phyloP scores from a whole-genome alignment of 2,888 invertebrate species.

The Meteorus colon region DNA sequence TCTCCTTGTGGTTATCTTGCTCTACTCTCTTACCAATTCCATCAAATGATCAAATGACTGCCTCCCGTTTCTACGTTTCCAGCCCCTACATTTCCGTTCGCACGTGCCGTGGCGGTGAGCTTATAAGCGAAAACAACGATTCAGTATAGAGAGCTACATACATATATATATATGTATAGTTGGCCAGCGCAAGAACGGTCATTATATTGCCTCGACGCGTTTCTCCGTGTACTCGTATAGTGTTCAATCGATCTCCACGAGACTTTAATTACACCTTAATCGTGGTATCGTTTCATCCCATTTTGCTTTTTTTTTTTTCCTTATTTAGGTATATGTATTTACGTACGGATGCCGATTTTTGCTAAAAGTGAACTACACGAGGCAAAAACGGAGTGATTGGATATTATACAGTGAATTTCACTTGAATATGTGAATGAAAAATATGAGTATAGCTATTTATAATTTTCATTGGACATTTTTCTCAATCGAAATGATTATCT shows the following conservation, averaged over 20 bases:
- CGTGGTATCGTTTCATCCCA: background rate
- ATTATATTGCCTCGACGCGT: slow-evolving; percentile 26
- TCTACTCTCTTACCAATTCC: slow-evolving; percentile 58
- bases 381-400: too few species aligned
- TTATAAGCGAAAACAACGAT: slow-evolving; percentile 17
- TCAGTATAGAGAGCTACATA: slow-evolving; percentile 4
- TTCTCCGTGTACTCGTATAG: background rate
- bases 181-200: slow-evolving; percentile 2
- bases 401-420: too few species aligned
- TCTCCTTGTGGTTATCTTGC: background rate
- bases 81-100: slow-evolving; percentile 63
- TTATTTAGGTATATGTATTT: too few species aligned
- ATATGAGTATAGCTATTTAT: too few species aligned
- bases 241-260: slow-evolving; percentile 27
- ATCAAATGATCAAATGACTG: slow-evolving; percentile 67
- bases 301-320: slow-evolving; percentile 4
- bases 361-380: too few species aligned
- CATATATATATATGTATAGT: background rate
- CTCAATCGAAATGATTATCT: too few species aligned
- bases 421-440: too few species aligned
- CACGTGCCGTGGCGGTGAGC: slow-evolving; percentile 61
- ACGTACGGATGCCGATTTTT: too few species aligned
- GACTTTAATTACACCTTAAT: slow-evolving; percentile 28
- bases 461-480: too few species aligned
- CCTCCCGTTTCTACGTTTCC: slow-evolving; percentile 63